Percentiles rank a stretch among this genome's conserved stretches.
phyloP scores from a whole-genome alignment of 1,140 invertebrate genomes.

The Phymastichus coffea region DNA sequence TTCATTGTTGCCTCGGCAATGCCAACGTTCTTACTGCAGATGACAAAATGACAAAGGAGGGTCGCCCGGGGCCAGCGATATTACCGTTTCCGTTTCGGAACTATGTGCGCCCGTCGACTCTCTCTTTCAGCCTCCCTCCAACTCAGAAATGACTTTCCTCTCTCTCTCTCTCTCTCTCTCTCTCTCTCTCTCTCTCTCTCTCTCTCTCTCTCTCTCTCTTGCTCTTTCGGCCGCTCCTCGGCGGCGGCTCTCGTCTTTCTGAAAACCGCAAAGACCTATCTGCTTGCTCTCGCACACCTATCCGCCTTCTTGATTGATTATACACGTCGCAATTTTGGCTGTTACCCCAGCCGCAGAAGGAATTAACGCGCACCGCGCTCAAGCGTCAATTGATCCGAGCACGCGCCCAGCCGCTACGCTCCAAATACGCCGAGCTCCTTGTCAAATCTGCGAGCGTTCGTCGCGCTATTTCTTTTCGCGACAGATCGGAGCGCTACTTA shows the following conservation, averaged over 20 bases:
- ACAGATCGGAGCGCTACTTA: no score
- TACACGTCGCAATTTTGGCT: conserved; percentile 50
- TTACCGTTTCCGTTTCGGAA: conserved; percentile 54
- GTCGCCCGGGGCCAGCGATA: conserved; percentile 50
- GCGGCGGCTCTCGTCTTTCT: neutral
- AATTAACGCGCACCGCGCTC: neutral
- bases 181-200: conserved; percentile 25
- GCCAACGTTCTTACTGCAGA: conserved; percentile 35
- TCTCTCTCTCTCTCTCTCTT: neutral
- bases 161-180: neutral
- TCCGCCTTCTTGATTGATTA: conserved; percentile 52
- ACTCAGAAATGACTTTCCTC: conserved; percentile 29
- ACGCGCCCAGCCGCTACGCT: neutral
- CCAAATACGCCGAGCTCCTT: no score
- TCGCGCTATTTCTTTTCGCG: conserved; percentile 1
- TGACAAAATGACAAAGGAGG: conserved; percentile 56
- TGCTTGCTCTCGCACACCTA: conserved; percentile 30
- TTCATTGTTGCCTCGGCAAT: conserved; percentile 1
- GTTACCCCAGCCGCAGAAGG: no score
- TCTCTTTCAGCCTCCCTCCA: conserved; percentile 28
- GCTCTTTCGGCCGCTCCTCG: neutral
- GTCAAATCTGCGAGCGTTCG: neutral
- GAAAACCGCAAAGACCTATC: conserved; percentile 33
- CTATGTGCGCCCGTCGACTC: conserved; percentile 47
- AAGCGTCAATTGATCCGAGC: neutral